phyloP scores from a whole-genome alignment of 2,113 vertebrate genomes.

The Aythya baeri region DNA sequence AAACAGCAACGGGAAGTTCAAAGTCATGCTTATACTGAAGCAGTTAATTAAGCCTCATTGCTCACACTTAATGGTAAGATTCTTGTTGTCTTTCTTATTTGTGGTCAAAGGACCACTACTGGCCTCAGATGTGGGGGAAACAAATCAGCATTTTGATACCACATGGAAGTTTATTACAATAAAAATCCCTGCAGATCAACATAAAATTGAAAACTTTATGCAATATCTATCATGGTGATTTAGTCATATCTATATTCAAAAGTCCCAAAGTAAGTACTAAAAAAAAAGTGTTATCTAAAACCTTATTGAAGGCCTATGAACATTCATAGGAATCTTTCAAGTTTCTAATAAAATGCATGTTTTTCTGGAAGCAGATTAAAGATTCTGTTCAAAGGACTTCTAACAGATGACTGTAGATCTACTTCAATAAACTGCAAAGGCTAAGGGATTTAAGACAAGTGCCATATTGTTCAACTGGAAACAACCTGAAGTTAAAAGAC shows the following conservation, averaged over 20 bases:
- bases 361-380: constrained; percentile 27
- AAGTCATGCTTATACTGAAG: not conserved
- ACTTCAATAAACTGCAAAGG: constrained; percentile 9
- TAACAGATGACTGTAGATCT: constrained; percentile 2
- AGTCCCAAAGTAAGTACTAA: not conserved
- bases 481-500: not conserved
- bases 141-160: not conserved
- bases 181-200: not conserved
- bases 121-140: not conserved
- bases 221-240: not conserved
- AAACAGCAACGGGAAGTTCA: not conserved
- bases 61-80: not conserved
- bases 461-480: not conserved
- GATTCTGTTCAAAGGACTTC: not conserved
- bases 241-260: not conserved
- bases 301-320: not conserved
- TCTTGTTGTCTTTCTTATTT: not conserved
- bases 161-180: not conserved
- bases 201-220: not conserved
- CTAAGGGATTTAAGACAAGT: not conserved
- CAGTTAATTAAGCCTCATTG: not conserved
- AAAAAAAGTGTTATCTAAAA: not conserved
- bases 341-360: not conserved
- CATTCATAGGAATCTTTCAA: not conserved
- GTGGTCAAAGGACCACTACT: not conserved